phyloP scores from a whole-genome alignment of 2,888 invertebrate genomes.

The Lordiphosa fenestrarum region DNA sequence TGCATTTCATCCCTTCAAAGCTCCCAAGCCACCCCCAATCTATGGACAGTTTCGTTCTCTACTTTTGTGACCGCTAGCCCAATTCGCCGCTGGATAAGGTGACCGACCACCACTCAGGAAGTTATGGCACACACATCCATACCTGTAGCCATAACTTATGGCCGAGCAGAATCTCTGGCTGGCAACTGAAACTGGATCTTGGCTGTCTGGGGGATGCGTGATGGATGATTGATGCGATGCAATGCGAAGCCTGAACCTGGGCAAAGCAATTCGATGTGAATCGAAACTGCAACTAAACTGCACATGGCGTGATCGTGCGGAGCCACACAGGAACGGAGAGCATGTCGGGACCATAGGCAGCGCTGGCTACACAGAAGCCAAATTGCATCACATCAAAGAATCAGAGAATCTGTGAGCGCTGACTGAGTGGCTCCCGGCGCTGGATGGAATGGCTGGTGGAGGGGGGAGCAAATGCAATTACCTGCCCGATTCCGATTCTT shows the following conservation, averaged over 20 bases:
- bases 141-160: background rate
- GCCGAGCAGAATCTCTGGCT: background rate
- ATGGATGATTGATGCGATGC: constrained; percentile 72
- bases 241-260: constrained; percentile 30
- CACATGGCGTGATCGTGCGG: constrained; percentile 64
- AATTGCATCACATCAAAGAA: constrained; percentile 68
- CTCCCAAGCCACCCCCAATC: too few species aligned
- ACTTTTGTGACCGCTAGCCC: too few species aligned
- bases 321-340: constrained; percentile 55
- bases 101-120: too few species aligned
- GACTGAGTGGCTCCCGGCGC: constrained; percentile 50
- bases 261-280: constrained; percentile 64
- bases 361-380: constrained; percentile 77
- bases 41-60: too few species aligned
- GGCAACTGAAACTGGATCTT: constrained; percentile 2
- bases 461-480: constrained; percentile 57
- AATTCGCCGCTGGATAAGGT: too few species aligned
- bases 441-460: constrained; percentile 8
- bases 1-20: too few species aligned
- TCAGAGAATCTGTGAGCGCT: constrained; percentile 6
- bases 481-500: constrained; percentile 30
- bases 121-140: background rate
- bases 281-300: constrained; percentile 71
- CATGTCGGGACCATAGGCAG: constrained; percentile 35
- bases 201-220: constrained; percentile 52